A percentile compares a stretch with the other conserved stretches of the same genome.
These are phyloP conservation scores for Napeogenes sylphis DNA, from an alignment of 2,888 invertebrate genomes.

Conservation along the genomic window DNA sequence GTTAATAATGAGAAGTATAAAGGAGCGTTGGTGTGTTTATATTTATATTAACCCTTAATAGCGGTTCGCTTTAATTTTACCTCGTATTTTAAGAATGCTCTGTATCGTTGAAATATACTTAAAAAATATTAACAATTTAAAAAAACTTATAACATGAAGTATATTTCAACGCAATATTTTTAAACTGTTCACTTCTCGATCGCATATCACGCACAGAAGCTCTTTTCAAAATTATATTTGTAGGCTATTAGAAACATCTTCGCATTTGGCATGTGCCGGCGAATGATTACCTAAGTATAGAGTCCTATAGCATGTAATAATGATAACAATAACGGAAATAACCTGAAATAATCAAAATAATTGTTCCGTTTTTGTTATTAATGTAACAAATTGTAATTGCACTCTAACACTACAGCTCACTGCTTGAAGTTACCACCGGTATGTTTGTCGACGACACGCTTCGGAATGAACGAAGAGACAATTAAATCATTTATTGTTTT, in stretches of 20 bases:
- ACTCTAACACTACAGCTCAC: no score
- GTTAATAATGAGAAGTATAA: background rate
- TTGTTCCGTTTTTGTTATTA: no score
- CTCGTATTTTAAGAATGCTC: conserved; percentile 63
- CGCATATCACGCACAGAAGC: conserved; percentile 69
- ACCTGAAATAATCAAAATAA: no score
- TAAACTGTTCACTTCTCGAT: conserved; percentile 57
- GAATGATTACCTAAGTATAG: conserved; percentile 17
- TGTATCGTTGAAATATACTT: conserved; percentile 59
- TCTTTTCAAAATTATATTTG: conserved; percentile 57
- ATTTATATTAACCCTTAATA: background rate
- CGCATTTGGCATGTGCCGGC: conserved; percentile 23
- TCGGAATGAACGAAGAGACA: no score
- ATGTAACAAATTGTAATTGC: no score
- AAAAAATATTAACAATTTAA: conserved; percentile 29
- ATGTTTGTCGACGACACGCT: no score
- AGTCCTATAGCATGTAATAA: conserved; percentile 1
- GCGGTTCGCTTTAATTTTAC: conserved; percentile 31
- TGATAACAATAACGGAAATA: no score
- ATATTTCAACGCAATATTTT: conserved; percentile 50
- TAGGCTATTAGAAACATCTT: conserved; percentile 50
- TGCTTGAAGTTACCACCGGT: no score
- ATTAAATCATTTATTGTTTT: no score
- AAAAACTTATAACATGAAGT: conserved; percentile 36
- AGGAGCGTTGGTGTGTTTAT: conserved; percentile 17